Base-by-base conservation (phyloP, 2,888 invertebrate species). In the Tenthredo notha region DNA sequence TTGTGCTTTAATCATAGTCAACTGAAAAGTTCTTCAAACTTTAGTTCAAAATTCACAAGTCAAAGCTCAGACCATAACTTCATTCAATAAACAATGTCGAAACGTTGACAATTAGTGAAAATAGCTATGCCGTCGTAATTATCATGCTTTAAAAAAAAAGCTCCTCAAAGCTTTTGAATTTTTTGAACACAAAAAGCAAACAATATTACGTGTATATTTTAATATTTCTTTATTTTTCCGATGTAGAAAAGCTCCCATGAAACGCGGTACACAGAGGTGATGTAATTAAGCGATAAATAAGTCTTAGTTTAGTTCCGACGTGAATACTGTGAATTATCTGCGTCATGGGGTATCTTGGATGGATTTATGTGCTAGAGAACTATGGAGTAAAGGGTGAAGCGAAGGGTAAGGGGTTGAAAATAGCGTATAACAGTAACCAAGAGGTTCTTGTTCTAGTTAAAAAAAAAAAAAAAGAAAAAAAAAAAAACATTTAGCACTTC, bases 261-360 rank as follows among this genome's bases (percentile, higher is more conserved):
- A 67, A 5, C 18, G 3, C 7, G 43, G 6, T n/a, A n/a, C 40
- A 37, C n/a, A 40, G 74, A 12, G 21, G 74, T 12, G 29, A 37
- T 21, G 74, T 74, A 43, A 74, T 74, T 43, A 74, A 74, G 40
- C 43, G 74, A 74, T 74, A 74, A 74, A 74, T 74, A 43, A 74
- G 74, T 74, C 43, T 21, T 21, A 6, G 12, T 12, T 74, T 7
- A 37, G 37, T 25, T 74, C 74, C 18, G 74, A 74, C 21, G 40
- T 1, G 74, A 40, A 43, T 74, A 21, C 25, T 25, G 74, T 74
- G 74, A 74, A 74, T 43, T 74, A 74, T 47, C 43, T 43, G 0
- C 21, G 74, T 25, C 74, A 29, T 74, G n/a, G 40, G 74, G 74
- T 40, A 74, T 74, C 74, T 40, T 6, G 74, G 74, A 74, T 74